Conservation (phyloP, 2,113 vertebrate genomes). For the Psittacula cyanocephala region DNA sequence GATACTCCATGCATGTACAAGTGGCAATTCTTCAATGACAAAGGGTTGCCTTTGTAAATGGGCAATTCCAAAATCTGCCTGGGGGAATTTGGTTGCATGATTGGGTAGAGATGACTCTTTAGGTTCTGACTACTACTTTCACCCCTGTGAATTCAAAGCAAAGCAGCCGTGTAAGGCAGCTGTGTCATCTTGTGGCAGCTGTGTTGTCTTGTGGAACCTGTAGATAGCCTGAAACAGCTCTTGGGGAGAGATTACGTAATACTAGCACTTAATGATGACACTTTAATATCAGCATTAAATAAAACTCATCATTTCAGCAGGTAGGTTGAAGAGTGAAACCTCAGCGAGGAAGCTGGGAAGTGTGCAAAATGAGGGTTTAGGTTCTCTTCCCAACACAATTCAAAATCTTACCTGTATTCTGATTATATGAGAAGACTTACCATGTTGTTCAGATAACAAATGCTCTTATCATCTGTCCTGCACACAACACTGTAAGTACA, state of each 20-base stretch:
- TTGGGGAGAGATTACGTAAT: background rate
- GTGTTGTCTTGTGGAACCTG: background rate
- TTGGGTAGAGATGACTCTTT: background rate
- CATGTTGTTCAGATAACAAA: accelerated
- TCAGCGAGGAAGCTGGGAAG: background rate
- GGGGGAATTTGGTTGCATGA: background rate
- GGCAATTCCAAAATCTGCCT: background rate
- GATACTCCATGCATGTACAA: background rate
- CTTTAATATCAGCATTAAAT: background rate
- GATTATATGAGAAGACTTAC: background rate
- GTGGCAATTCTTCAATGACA: background rate
- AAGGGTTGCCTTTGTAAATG: background rate
- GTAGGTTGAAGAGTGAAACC: background rate
- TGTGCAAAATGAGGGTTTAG: background rate
- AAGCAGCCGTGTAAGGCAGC: background rate
- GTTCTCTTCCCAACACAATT: background rate
- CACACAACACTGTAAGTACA: background rate
- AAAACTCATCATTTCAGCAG: background rate
- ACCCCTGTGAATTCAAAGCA: background rate
- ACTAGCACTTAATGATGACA: background rate
- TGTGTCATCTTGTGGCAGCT: background rate
- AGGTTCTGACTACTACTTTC: background rate
- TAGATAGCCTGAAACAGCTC: background rate
- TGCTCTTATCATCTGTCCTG: background rate
- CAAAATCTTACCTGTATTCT: background rate